phyloP scores from a whole-genome alignment of 2,797 vertebrate species.

The Okamejei kenojei region DNA sequence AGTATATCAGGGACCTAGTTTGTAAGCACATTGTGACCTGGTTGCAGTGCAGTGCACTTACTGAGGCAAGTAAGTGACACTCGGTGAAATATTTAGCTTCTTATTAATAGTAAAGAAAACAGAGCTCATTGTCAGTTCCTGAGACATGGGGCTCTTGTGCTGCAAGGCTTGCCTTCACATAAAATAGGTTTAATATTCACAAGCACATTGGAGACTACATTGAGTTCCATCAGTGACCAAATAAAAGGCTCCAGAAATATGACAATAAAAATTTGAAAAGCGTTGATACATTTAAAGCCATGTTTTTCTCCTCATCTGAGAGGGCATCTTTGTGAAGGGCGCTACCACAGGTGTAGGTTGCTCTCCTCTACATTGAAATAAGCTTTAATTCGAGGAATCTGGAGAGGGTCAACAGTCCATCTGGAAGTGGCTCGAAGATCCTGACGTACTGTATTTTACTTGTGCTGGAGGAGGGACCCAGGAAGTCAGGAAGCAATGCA shows the following conservation, averaged over 20 bases:
- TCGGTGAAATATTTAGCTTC: constrained; percentile 8
- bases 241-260: neutral
- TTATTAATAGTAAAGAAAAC: neutral
- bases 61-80: neutral
- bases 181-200: neutral
- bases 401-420: neutral
- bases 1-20: neutral
- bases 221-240: neutral
- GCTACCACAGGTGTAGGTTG: neutral
- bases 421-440: too few relatives aligned
- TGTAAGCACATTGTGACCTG: neutral
- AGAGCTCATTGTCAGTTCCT: neutral
- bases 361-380: neutral
- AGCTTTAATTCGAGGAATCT: neutral
- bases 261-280: neutral
- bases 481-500: neutral
- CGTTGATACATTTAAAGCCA: neutral
- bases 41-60: neutral
- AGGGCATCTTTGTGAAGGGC: neutral
- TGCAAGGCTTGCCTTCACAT: neutral
- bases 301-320: neutral
- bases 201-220: neutral
- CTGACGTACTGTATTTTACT: neutral
- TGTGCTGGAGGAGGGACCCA: neutral
- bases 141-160: neutral